Conservation (phyloP, 1,140 invertebrate species). For the Hylaeus volcanicus region DNA sequence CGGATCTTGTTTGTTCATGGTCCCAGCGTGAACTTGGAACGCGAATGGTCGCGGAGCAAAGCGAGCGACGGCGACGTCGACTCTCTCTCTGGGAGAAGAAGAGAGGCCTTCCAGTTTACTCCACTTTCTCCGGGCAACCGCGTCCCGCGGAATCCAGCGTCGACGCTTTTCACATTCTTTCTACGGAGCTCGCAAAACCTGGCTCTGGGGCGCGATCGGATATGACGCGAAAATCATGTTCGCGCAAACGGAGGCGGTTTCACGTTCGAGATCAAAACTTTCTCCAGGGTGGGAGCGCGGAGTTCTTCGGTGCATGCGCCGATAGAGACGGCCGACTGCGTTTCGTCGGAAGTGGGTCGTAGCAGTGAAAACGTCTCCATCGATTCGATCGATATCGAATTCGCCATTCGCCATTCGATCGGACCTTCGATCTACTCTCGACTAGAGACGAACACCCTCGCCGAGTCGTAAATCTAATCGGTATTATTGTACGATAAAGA, state of each 20-base stretch:
- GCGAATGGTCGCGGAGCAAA: no score
- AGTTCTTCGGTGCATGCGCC: not conserved
- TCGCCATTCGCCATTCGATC: not conserved
- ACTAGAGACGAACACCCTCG: no score
- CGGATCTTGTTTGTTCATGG: no score
- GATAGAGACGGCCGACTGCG: slow-evolving; percentile 11
- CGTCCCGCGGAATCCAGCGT: slow-evolving; percentile 20
- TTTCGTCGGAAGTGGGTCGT: slow-evolving; percentile 47
- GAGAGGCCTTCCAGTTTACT: not conserved
- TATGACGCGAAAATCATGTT: slow-evolving; percentile 47
- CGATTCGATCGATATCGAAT: slow-evolving; percentile 28
- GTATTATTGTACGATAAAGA: no score
- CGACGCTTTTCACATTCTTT: slow-evolving; percentile 43
- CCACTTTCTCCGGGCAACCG: slow-evolving; percentile 41
- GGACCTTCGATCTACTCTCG: no score
- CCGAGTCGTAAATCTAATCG: no score
- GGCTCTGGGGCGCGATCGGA: slow-evolving; percentile 18
- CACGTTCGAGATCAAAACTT: slow-evolving; percentile 57
- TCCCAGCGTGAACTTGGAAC: no score
- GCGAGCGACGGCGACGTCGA: no score
- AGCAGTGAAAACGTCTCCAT: slow-evolving; percentile 54
- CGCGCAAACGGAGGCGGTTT: slow-evolving; percentile 32
- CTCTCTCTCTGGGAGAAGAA: no score
- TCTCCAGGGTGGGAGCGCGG: slow-evolving; percentile 22
- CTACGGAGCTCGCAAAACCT: not conserved